Evolutionary conservation across 2,888 invertebrate genomes (phyloP).

Genomic region (Tenthredo distinguenda): DNA sequence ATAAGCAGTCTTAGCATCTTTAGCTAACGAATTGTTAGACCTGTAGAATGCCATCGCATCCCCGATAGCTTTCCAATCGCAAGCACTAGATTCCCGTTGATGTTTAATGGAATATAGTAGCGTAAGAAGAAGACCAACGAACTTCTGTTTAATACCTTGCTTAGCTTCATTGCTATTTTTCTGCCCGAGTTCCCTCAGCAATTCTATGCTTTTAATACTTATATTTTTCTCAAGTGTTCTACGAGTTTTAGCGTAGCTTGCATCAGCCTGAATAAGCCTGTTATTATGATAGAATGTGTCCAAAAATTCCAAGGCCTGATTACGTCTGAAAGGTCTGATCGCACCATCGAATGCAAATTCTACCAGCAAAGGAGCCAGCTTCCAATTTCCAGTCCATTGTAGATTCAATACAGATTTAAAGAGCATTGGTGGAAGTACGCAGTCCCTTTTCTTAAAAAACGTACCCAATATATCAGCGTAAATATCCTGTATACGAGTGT

Average conservation of each 20-base stretch:
- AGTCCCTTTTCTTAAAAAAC: conserved; percentile 84
- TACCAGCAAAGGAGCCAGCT: conserved; percentile 81
- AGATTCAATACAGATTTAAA: conserved; percentile 84
- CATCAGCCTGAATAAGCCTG: conserved; percentile 79
- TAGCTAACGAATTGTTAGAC: conserved; percentile 73
- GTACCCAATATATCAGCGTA: conserved; percentile 80
- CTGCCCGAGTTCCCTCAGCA: conserved; percentile 74
- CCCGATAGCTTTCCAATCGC: conserved; percentile 77
- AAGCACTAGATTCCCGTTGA: conserved; percentile 69
- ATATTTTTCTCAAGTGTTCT: conserved; percentile 79
- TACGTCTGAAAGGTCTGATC: conserved; percentile 84
- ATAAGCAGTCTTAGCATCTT: conserved; percentile 78
- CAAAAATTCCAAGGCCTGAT: conserved; percentile 85
- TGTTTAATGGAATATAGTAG: conserved; percentile 78
- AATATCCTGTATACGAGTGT: conserved; percentile 78
- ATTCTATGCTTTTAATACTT: conserved; percentile 75
- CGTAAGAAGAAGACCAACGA: conserved; percentile 80
- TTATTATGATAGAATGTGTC: conserved; percentile 83
- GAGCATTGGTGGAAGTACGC: conserved; percentile 83
- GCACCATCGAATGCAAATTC: conserved; percentile 82
- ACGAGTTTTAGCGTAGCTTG: conserved; percentile 73
- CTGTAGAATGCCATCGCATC: conserved; percentile 75
- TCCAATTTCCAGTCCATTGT: conserved; percentile 84
- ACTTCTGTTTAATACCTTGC: conserved; percentile 80
- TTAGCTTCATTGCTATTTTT: conserved; percentile 73